Evolutionary conservation across 2,888 invertebrate genomes (phyloP), one percentile per base, ranked within the genome.

Genomic region (Heterodera filipjevi): DNA sequence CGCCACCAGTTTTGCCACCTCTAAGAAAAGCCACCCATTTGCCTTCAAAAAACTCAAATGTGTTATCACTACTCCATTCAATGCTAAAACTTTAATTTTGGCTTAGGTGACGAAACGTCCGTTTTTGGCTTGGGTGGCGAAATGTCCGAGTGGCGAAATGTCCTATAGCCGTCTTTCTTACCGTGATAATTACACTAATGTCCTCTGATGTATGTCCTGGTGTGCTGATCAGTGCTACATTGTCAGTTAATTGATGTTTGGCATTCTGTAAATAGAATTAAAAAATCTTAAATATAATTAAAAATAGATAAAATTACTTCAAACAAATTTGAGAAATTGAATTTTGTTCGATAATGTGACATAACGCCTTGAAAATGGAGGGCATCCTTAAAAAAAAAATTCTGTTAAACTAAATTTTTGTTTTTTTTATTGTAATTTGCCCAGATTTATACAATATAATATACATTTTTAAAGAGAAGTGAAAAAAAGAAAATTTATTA

Each of bases 181-280:
- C 73, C 33, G 68, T 80, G 33, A 88, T 84, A 44, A 88, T 76
- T 19, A 88, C 86, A 22, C 87, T 84, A 49, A 88, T 83, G 79
- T 88, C 87, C 44, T 88, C 88, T 0, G 88, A 83, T 22, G 88
- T 87, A 79, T 88, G 88, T 5, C 88, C 88, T 27, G 86, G 85
- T 14, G 84, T 84, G 46, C 82, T 82, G 2, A 87, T 81, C 3
- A 88, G 81, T 71, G 81, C 77, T 2, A 88, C 86, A 76, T 86
- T 85, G 35, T 81, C 80, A 32, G 88, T 85, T 59, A 88, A 64
- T 49, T 83, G 82, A 46, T 85, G 81, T 1, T 80, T 77, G 46
- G 85, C 86, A 3, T 80, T 84, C 86, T 87, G 76, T 68, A 83
- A 77, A 53, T 19, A 53, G 22, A 53, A 44, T 44, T 12, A 44